A percentile compares a stretch with the other conserved stretches of the same genome.
Conservation (phyloP, 2,888 invertebrate genomes). For the Andrena dorsata region DNA sequence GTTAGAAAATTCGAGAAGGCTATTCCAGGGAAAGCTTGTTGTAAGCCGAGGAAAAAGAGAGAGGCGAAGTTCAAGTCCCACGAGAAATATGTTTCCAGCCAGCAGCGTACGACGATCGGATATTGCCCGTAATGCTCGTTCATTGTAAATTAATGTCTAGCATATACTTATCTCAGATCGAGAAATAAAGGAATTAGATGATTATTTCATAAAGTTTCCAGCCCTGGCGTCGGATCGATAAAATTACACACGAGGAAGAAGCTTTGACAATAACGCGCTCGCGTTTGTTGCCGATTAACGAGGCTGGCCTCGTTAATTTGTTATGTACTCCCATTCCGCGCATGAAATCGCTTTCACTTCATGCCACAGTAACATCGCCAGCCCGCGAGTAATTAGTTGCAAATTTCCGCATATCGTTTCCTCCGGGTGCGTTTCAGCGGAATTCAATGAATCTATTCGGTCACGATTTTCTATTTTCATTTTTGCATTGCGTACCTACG, state of each 20-base stretch:
- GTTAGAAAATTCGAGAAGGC: background rate
- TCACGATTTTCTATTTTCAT: constrained; percentile 14
- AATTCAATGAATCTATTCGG: constrained; percentile 13
- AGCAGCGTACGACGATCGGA: background rate
- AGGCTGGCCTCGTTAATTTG: constrained; percentile 19
- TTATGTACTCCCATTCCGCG: constrained; percentile 14
- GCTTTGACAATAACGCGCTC: constrained; percentile 8
- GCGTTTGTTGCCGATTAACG: constrained; percentile 7
- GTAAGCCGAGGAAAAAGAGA: background rate
- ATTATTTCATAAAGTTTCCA: constrained; percentile 1
- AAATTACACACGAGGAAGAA: background rate
- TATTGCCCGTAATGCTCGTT: constrained; percentile 1
- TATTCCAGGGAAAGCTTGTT: background rate
- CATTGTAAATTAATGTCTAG: background rate
- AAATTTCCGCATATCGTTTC: constrained; percentile 59
- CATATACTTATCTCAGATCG: background rate
- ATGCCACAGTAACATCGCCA: constrained; percentile 23
- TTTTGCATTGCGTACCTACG: background rate
- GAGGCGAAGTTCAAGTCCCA: background rate
- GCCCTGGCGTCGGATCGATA: background rate
- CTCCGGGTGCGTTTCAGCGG: constrained; percentile 1
- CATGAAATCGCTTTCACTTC: constrained; percentile 63
- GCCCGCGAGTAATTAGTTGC: constrained; percentile 46
- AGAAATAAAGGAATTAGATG: background rate
- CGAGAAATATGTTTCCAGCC: background rate